These are phyloP conservation scores for Pilophorus perplexus DNA, from an alignment of 2,888 invertebrate genomes.

Conservation along the genomic window DNA sequence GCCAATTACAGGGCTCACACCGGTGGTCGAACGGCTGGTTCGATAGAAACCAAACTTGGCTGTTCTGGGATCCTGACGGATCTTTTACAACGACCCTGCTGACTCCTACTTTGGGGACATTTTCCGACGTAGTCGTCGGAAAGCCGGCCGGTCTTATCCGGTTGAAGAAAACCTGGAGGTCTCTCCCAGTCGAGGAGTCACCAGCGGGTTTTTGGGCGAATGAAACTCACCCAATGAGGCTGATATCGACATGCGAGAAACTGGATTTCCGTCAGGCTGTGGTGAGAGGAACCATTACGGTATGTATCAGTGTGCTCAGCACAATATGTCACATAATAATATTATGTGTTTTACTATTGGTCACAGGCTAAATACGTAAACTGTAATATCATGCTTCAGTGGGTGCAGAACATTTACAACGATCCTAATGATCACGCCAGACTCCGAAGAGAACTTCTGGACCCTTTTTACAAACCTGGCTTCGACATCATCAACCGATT, in stretches of 20 bases:
- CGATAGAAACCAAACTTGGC: not conserved
- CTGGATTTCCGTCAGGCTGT: not conserved
- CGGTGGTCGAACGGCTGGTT: not conserved
- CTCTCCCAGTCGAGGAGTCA: not conserved
- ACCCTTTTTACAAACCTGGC: slow-evolving; percentile 12
- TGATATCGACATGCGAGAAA: not conserved
- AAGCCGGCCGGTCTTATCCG: not conserved
- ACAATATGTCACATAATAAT: too few relatives aligned
- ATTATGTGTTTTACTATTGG: too few relatives aligned
- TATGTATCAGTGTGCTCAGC: not conserved
- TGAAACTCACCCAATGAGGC: not conserved
- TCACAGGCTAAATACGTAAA: not conserved
- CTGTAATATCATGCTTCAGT: slow-evolving; percentile 8
- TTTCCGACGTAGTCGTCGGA: slow-evolving; percentile 14
- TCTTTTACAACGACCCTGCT: not conserved
- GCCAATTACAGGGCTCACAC: too few relatives aligned
- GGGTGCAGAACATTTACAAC: slow-evolving; percentile 24
- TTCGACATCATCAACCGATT: slow-evolving; percentile 26
- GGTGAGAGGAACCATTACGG: slow-evolving; percentile 6
- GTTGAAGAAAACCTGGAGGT: not conserved
- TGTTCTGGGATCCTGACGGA: slow-evolving; percentile 13
- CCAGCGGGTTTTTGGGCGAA: not conserved
- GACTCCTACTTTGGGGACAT: not conserved
- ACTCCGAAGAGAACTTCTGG: not conserved
- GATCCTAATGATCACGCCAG: too few relatives aligned